Conservation (phyloP, 2,888 invertebrate genomes). For the Ferrisia virgata region DNA sequence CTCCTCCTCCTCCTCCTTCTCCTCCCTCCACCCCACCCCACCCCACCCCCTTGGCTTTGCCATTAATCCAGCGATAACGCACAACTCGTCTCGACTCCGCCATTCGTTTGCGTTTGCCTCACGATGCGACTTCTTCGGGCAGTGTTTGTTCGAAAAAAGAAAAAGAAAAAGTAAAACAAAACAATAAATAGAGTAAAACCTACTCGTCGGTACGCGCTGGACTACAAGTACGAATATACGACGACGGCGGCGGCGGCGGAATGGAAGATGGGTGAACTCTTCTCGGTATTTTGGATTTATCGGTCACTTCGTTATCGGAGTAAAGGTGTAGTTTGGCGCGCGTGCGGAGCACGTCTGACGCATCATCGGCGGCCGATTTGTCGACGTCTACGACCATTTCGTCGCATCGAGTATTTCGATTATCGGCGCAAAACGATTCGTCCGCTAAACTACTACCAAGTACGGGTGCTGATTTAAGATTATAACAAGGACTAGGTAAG, state of each 20-base stretch:
- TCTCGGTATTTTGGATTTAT: constrained; percentile 30
- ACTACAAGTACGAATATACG: neutral
- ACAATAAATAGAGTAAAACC: neutral
- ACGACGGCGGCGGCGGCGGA: neutral
- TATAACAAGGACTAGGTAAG: constrained; percentile 32
- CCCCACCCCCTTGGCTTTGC: too few species aligned
- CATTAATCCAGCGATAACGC: too few species aligned
- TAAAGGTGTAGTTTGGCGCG: too few species aligned
- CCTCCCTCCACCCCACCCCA: too few species aligned
- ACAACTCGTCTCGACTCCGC: too few species aligned
- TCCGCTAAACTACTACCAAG: neutral
- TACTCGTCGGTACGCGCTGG: neutral
- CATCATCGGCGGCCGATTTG: neutral
- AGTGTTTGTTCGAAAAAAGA: neutral
- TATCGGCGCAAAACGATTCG: neutral
- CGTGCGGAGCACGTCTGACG: too few species aligned
- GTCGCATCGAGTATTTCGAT: constrained; percentile 11
- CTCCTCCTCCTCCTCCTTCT: too few species aligned
- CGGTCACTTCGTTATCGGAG: neutral
- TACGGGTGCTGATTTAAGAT: neutral
- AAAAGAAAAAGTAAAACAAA: neutral
- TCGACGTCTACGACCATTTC: neutral
- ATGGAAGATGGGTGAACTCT: neutral
- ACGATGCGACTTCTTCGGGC: too few species aligned
- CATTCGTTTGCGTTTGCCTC: too few species aligned